Percentiles rank a stretch among this genome's conserved stretches.
phyloP scores from a whole-genome alignment of 2,797 vertebrate species.

The Paguma larvata region DNA sequence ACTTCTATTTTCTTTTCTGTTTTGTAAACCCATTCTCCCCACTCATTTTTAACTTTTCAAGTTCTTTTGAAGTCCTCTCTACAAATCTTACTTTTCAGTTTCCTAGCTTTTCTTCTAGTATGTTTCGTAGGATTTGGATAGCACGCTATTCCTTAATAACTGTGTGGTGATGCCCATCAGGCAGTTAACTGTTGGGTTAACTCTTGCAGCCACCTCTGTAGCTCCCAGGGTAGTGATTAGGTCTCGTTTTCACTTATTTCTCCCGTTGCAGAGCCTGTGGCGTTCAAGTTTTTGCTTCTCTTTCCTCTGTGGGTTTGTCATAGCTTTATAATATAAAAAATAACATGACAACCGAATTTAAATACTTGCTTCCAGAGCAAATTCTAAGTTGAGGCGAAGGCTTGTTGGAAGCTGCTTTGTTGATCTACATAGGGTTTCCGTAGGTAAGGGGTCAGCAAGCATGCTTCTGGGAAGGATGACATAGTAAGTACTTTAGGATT shows the following conservation, averaged over 20 bases:
- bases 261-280: not conserved
- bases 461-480: not conserved
- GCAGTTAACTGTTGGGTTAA: not conserved
- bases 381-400: not conserved
- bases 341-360: not conserved
- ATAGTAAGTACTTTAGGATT: not conserved
- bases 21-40: not conserved
- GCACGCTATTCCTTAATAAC: not conserved
- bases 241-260: not conserved
- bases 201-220: not conserved
- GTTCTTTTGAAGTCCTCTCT: not conserved
- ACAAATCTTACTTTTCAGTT: not conserved
- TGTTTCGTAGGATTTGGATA: not conserved
- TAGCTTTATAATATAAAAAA: not conserved
- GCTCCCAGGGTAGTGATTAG: not conserved
- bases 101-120: not conserved
- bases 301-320: not conserved
- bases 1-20: not conserved
- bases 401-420: not conserved
- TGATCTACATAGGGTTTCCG: not conserved
- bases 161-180: not conserved
- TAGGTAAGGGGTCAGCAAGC: not conserved
- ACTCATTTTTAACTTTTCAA: conserved; percentile 41
- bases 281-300: not conserved
- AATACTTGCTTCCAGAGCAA: not conserved